phyloP scores from a whole-genome alignment of 2,113 vertebrate genomes.

The Phocoena sinus region DNA sequence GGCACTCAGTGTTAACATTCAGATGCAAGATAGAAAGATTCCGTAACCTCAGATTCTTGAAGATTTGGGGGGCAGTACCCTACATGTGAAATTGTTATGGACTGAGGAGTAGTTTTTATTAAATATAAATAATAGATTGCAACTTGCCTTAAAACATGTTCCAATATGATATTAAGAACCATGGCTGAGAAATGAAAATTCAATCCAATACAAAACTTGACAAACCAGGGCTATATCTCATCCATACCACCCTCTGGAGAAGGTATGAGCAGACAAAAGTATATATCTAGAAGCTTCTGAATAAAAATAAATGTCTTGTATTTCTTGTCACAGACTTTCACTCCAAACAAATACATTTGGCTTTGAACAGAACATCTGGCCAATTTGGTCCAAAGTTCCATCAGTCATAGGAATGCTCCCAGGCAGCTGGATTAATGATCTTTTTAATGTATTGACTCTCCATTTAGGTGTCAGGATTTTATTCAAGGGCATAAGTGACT shows the following conservation, averaged over 20 bases:
- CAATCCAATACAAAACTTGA: background rate
- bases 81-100: background rate
- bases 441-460: constrained; percentile 10
- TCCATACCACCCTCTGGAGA: background rate
- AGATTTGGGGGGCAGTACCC: background rate
- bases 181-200: constrained; percentile 2
- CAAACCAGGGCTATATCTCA: background rate
- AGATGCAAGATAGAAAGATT: background rate
- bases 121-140: constrained; percentile 53
- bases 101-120: constrained; percentile 7
- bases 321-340: constrained; percentile 22
- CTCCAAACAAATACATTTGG: background rate
- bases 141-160: constrained; percentile 19
- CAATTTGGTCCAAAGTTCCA: background rate
- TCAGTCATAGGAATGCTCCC: background rate
- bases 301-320: background rate
- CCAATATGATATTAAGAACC: constrained; percentile 9
- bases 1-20: background rate
- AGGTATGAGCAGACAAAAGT: background rate
- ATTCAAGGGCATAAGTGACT: constrained; percentile 5
- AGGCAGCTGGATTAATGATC: background rate
- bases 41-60: background rate
- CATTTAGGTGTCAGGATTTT: background rate
- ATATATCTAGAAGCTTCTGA: background rate
- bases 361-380: background rate